Conservation (phyloP, 2,888 invertebrate species). For the Amphimallon solstitiale region DNA sequence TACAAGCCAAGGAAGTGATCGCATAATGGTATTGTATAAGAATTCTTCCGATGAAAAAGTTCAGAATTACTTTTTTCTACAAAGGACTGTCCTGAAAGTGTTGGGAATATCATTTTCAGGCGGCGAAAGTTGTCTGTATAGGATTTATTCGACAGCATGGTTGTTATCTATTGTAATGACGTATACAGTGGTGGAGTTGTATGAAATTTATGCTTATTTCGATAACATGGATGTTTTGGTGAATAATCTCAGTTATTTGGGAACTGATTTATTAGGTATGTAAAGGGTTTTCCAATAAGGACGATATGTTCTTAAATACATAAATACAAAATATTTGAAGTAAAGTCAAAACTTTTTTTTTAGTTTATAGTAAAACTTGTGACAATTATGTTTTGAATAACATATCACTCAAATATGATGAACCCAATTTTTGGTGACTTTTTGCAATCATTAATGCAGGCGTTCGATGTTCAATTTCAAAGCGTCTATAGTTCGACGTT, state of each 20-base stretch:
- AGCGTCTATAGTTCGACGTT: too few relatives aligned
- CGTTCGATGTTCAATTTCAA: too few relatives aligned
- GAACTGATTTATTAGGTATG: conserved; percentile 37
- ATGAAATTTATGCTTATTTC: conserved; percentile 35
- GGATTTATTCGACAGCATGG: conserved; percentile 30
- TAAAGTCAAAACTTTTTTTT: too few relatives aligned
- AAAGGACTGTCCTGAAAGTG: conserved; percentile 23
- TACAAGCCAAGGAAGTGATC: neutral
- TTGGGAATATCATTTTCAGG: conserved; percentile 35
- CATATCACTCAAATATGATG: too few relatives aligned
- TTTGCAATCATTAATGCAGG: too few relatives aligned
- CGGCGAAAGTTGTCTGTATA: conserved; percentile 20
- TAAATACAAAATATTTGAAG: too few relatives aligned
- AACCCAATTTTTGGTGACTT: too few relatives aligned
- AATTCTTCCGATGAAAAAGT: conserved; percentile 2
- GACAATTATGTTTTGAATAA: too few relatives aligned
- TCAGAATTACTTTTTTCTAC: conserved; percentile 33
- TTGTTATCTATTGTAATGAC: conserved; percentile 30
- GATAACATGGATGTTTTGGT: conserved; percentile 35
- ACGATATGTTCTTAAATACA: neutral
- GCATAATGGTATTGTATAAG: conserved; percentile 6
- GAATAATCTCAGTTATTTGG: conserved; percentile 38
- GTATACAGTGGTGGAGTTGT: conserved; percentile 36
- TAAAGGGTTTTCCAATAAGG: neutral
- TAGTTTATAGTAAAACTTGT: too few relatives aligned